Evolutionary conservation across 2,888 invertebrate genomes (phyloP), one percentile per base, ranked within the genome.

Genomic region (Melipona beecheii): DNA sequence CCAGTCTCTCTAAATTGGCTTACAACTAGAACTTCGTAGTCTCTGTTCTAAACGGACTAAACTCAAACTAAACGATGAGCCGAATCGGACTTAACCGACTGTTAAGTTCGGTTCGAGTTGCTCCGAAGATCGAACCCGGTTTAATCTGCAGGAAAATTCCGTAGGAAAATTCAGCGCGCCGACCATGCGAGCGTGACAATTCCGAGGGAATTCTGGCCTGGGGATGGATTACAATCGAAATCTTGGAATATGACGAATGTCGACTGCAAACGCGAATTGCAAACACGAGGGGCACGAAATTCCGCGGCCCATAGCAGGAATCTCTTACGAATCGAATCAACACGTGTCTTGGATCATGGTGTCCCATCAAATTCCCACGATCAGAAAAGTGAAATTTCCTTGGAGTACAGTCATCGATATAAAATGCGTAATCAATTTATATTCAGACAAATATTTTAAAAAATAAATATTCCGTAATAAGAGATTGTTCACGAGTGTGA

Each of bases 91-190:
- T 91, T 91, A 92, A 91, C 91, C 91, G 90, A 91, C 90, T 90
- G 92, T 93, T 92, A 93, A 93, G 92, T 92, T 93, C 88, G 89
- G 92, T 90, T 90, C 87, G 90, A 89, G 93, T 89, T 91, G 87
- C 87, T 88, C 84, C 74, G 84, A 90, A 90, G 90, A 87, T 83
- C 84, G 86, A 77, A 60, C 69, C 74, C 71, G 9, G 54, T 71
- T 77, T 90, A 89, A 90, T 90, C 89, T 86, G 43, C 49, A 73
- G 77, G 80, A 82, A 27, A 27, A 27, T 27, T 86, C 15, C 82
- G 74, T 60, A 24, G 75, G 54, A 56, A 85, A 89, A 86, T 81
- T 75, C 79, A 56, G 43, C 19, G 64, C 43, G 66, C 60, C 64
- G 62, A 73, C 70, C 79, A 78, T 73, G 83, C 80, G 78, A 78